These are phyloP conservation scores for Tarsius wallacei DNA, from an alignment of 2,797 vertebrate genomes.

Conservation along the genomic window DNA sequence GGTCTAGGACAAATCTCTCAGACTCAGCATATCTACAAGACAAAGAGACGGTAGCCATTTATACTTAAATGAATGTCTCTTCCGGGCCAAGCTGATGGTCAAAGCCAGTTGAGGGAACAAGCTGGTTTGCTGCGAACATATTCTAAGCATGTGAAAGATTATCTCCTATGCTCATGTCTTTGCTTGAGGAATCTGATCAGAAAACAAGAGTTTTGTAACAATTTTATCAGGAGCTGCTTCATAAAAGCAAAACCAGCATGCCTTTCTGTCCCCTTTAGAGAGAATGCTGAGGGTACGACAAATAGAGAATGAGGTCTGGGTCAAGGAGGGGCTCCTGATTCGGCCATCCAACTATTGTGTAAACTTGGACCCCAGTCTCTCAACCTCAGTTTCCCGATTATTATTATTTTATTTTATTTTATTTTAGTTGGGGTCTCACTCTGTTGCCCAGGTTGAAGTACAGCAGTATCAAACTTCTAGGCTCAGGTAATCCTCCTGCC, in stretches of 20 bases:
- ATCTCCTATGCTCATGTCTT: neutral
- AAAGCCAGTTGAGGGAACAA: conserved; percentile 9
- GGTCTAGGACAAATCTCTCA: neutral
- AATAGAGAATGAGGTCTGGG: neutral
- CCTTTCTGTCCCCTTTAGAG: neutral
- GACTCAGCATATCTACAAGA: neutral
- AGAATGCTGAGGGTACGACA: neutral
- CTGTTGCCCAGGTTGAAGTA: too few species aligned
- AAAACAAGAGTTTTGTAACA: neutral
- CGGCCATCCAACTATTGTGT: neutral
- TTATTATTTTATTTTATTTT: too few species aligned
- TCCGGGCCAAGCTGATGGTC: conserved; percentile 2
- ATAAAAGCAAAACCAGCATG: neutral
- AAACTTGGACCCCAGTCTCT: neutral
- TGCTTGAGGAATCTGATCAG: conserved; percentile 9
- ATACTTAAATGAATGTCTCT: conserved; percentile 54
- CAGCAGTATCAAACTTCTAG: too few species aligned
- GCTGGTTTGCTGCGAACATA: neutral
- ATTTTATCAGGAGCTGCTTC: conserved; percentile 18
- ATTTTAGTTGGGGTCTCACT: too few species aligned
- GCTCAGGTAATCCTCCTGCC: too few species aligned
- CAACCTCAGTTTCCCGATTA: neutral
- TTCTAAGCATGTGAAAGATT: conserved; percentile 34
- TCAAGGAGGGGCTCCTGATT: neutral
- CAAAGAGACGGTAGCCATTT: conserved; percentile 1